Percentiles rank a stretch among this genome's conserved stretches.
Evolutionary conservation across 2,888 invertebrate species (phyloP).

Genomic region (Apodemia duryi): DNA sequence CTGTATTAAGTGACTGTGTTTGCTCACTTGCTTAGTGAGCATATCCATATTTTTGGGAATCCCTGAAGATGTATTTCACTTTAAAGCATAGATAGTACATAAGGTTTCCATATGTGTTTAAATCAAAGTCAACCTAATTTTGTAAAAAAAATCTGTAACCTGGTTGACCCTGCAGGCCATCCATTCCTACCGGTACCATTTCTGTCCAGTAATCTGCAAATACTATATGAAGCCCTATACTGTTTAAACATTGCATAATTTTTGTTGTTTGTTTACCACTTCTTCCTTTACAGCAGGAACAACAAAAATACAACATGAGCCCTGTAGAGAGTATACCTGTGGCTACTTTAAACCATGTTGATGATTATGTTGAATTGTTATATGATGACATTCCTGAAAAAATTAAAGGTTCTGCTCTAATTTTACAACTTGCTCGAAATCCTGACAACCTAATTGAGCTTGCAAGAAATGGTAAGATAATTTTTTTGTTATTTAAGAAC

Average conservation of each 20-base stretch:
- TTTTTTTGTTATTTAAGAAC: neutral
- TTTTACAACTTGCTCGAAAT: constrained; percentile 94
- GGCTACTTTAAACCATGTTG: constrained; percentile 88
- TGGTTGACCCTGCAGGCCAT: too few relatives aligned
- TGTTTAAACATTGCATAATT: neutral
- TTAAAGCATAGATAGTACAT: too few relatives aligned
- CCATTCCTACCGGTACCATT: too few relatives aligned
- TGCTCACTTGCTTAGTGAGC: too few relatives aligned
- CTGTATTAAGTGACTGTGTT: too few relatives aligned
- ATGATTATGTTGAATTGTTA: constrained; percentile 96
- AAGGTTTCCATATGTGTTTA: too few relatives aligned
- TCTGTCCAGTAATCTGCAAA: too few relatives aligned
- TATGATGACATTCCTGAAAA: constrained; percentile 97
- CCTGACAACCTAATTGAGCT: constrained; percentile 96
- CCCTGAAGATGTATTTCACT: too few relatives aligned
- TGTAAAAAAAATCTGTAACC: too few relatives aligned
- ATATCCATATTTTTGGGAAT: too few relatives aligned
- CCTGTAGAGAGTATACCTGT: constrained; percentile 78
- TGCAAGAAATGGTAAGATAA: constrained; percentile 90
- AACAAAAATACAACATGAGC: constrained; percentile 46
- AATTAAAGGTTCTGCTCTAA: constrained; percentile 93
- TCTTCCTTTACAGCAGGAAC: neutral
- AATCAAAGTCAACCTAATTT: too few relatives aligned
- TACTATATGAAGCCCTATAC: neutral
- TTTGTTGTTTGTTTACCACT: neutral